Conservation (phyloP, 1,140 invertebrate genomes). For the Bombus soroeensis region DNA sequence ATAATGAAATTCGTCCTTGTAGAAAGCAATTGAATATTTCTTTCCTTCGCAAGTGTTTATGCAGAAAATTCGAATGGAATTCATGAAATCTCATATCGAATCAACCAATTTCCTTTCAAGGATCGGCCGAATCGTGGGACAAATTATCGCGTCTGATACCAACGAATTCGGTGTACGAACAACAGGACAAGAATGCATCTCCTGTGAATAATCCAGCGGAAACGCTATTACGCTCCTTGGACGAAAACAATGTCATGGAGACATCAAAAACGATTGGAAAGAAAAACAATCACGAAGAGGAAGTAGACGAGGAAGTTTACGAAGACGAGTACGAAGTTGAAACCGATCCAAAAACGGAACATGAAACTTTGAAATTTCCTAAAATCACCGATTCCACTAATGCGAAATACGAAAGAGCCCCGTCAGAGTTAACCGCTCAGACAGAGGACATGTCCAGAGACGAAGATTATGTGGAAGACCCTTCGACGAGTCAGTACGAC, state of each 20-base stretch:
- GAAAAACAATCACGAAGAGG: constrained; percentile 36
- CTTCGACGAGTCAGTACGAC: constrained; percentile 67
- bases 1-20: too few species aligned
- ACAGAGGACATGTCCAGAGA: constrained; percentile 35
- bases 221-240: constrained; percentile 41
- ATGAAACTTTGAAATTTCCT: constrained; percentile 4
- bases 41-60: not conserved
- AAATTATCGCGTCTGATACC: constrained; percentile 71
- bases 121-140: constrained; percentile 67
- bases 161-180: constrained; percentile 74
- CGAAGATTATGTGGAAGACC: constrained; percentile 70
- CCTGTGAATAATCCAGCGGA: constrained; percentile 50
- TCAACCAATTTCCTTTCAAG: constrained; percentile 56
- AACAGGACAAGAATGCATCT: constrained; percentile 56
- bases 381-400: constrained; percentile 23
- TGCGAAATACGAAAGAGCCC: constrained; percentile 30
- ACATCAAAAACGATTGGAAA: constrained; percentile 45
- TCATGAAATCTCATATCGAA: not conserved
- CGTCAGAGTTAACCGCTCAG: not conserved
- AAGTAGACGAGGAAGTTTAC: constrained; percentile 49
- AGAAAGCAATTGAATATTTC: not conserved
- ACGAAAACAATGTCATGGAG: constrained; percentile 64
- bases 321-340: constrained; percentile 53
- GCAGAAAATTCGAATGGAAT: too few species aligned
- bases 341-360: constrained; percentile 34